A percentile compares a stretch with the other conserved stretches of the same genome.
phyloP scores from a whole-genome alignment of 2,797 vertebrate species.

The Phaenicophaeus curvirostris region DNA sequence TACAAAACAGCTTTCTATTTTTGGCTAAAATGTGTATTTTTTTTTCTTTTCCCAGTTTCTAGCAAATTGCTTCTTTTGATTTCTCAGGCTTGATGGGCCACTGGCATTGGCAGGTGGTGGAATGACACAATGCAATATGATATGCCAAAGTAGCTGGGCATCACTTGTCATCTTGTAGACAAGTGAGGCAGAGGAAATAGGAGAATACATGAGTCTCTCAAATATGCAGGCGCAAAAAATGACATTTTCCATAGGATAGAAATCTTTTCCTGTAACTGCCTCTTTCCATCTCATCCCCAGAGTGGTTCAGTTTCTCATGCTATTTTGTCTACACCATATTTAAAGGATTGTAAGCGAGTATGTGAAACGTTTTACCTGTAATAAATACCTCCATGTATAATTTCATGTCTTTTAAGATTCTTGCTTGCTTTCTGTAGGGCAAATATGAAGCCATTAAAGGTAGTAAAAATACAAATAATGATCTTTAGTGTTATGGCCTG shows the following conservation, averaged over 20 bases:
- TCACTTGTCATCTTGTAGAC: slow-evolving; percentile 42
- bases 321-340: not conserved
- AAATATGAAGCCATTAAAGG: not conserved
- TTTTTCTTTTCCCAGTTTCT: not conserved
- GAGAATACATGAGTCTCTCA: not conserved
- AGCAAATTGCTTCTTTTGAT: slow-evolving; percentile 46
- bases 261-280: not conserved
- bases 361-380: not conserved
- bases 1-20: slow-evolving; percentile 3
- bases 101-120: slow-evolving; percentile 38
- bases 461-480: not conserved
- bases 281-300: not conserved
- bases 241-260: not conserved
- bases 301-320: not conserved
- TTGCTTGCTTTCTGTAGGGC: not conserved
- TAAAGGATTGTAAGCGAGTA: not conserved
- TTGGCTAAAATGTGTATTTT: not conserved
- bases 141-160: slow-evolving; percentile 51
- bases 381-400: not conserved
- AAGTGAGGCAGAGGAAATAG: slow-evolving; percentile 1
- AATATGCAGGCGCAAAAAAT: not conserved
- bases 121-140: slow-evolving; percentile 49
- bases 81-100: slow-evolving; percentile 51
- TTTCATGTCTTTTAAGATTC: not conserved
- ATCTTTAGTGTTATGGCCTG: not conserved